Evolutionary conservation across 2,797 vertebrate genomes (phyloP).

Genomic region (Miichthys miiuy): DNA sequence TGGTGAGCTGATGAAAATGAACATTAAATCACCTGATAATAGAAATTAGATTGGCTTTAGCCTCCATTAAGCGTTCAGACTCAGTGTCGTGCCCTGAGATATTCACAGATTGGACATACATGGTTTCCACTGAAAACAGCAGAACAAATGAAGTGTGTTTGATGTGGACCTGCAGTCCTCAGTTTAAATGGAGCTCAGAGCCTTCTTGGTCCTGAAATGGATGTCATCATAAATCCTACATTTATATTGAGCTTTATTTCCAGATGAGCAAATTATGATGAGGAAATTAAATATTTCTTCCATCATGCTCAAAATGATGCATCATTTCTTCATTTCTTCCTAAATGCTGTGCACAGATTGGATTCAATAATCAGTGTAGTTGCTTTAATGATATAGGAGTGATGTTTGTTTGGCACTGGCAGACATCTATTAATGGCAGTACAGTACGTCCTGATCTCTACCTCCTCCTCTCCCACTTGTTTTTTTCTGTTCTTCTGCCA

Average conservation of each 20-base stretch:
- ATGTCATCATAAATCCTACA: too few relatives aligned
- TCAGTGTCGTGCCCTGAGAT: neutral
- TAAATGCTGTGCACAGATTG: neutral
- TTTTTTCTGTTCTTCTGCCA: neutral
- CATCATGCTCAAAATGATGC: too few relatives aligned
- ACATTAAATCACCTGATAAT: constrained; percentile 47
- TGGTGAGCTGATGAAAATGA: constrained; percentile 48
- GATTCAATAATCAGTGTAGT: neutral
- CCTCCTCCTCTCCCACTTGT: neutral
- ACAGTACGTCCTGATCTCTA: neutral
- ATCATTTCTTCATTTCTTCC: neutral
- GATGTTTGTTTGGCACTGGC: neutral
- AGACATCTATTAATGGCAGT: neutral
- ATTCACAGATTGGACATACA: neutral
- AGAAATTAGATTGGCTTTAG: constrained; percentile 41
- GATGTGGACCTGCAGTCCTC: neutral
- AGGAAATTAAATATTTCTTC: too few relatives aligned
- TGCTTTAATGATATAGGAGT: neutral
- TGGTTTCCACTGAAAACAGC: neutral
- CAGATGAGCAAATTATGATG: too few relatives aligned
- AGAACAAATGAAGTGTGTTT: neutral
- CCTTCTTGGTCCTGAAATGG: neutral
- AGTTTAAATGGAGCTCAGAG: neutral
- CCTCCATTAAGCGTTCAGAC: constrained; percentile 12
- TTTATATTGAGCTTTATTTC: too few relatives aligned